Conservation (phyloP, 2,797 vertebrate genomes). For the Etheostoma perlongum region DNA sequence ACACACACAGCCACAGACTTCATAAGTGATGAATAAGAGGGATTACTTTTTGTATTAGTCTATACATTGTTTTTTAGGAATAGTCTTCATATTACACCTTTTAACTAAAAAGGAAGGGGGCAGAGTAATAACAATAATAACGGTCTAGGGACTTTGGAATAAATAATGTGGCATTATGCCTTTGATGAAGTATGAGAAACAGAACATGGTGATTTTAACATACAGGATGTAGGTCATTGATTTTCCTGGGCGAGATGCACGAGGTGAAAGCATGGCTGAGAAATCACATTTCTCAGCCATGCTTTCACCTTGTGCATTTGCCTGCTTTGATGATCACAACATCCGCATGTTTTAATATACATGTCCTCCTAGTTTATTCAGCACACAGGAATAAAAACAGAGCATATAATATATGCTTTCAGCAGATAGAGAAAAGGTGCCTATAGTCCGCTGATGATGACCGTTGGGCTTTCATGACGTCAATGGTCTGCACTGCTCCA, state of each 20-base stretch:
- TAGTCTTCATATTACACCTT: too few species aligned
- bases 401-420: neutral
- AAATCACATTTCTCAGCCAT: neutral
- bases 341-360: neutral
- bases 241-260: neutral
- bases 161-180: too few species aligned
- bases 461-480: slow-evolving; percentile 26
- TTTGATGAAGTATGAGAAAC: too few species aligned
- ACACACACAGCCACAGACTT: too few species aligned
- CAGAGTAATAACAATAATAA: too few species aligned
- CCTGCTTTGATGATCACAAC: slow-evolving; percentile 6
- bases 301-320: neutral
- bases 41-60: too few species aligned
- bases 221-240: neutral
- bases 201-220: too few species aligned
- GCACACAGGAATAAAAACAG: neutral
- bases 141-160: too few species aligned
- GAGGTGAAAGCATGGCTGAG: too few species aligned
- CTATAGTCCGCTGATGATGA: neutral
- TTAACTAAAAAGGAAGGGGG: too few species aligned
- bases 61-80: too few species aligned
- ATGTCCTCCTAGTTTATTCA: neutral
- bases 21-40: too few species aligned
- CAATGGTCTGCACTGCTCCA: neutral
- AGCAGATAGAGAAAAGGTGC: neutral